These are phyloP conservation scores for Monomorium pharaonis DNA, from an alignment of 1,140 invertebrate species.

Conservation along the genomic window DNA sequence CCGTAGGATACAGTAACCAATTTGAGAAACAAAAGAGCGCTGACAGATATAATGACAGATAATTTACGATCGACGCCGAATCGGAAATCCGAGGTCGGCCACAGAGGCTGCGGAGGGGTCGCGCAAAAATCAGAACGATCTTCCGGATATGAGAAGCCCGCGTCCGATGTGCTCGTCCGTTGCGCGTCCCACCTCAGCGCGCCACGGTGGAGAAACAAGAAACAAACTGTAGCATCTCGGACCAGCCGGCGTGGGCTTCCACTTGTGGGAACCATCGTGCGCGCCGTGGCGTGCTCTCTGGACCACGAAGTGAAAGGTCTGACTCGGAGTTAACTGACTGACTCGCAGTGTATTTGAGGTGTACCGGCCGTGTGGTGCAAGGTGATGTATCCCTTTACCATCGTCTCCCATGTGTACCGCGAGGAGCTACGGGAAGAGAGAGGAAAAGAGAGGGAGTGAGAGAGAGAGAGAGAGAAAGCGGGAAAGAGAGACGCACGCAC, in stretches of 20 bases:
- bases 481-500: slow-evolving; percentile 31
- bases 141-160: slow-evolving; percentile 50
- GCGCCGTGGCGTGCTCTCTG: slow-evolving; percentile 81
- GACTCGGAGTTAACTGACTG: slow-evolving; percentile 79
- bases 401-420: slow-evolving; percentile 10
- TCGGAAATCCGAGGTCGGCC: neutral
- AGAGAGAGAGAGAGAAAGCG: neutral
- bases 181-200: slow-evolving; percentile 53
- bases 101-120: neutral
- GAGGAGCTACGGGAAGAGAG: neutral
- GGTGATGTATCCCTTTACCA: slow-evolving; percentile 64
- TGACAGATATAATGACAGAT: slow-evolving; percentile 30
- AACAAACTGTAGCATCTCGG: slow-evolving; percentile 80
- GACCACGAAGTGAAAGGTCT: slow-evolving; percentile 84
- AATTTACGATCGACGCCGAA: slow-evolving; percentile 10
- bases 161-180: slow-evolving; percentile 28
- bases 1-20: neutral
- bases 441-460: neutral
- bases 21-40: neutral
- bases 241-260: slow-evolving; percentile 71
- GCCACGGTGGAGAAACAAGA: slow-evolving; percentile 70
- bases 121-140: slow-evolving; percentile 52
- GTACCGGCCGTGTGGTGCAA: slow-evolving; percentile 65
- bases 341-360: slow-evolving; percentile 76
- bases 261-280: slow-evolving; percentile 83